Conservation (phyloP, 2,888 invertebrate species). For the Blastobasis adustella region DNA sequence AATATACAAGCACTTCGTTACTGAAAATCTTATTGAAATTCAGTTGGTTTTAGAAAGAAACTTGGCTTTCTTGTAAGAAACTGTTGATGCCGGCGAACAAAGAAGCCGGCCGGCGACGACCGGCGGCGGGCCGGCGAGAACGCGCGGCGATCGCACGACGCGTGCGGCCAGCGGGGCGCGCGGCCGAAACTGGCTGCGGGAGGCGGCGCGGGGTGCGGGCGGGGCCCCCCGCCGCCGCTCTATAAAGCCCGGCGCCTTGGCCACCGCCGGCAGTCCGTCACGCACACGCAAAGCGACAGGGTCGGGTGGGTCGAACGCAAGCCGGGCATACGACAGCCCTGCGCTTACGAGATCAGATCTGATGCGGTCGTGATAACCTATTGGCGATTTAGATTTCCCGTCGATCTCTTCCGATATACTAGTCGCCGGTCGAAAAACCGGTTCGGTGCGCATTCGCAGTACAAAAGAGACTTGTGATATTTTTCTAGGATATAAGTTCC, state of each 20-base stretch:
- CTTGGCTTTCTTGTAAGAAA: too few relatives aligned
- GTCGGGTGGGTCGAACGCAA: slow-evolving; percentile 64
- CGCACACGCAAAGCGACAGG: slow-evolving; percentile 64
- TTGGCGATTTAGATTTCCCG: slow-evolving; percentile 56
- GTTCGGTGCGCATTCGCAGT: slow-evolving; percentile 67
- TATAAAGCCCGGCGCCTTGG: slow-evolving; percentile 63
- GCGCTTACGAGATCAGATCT: slow-evolving; percentile 73
- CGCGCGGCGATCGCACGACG: slow-evolving; percentile 41
- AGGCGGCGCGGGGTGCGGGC: slow-evolving; percentile 58
- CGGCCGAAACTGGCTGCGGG: slow-evolving; percentile 54
- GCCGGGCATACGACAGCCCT: slow-evolving; percentile 68
- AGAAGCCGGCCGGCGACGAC: slow-evolving; percentile 62
- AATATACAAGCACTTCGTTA: too few relatives aligned
- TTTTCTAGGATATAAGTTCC: slow-evolving; percentile 67
- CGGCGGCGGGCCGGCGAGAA: slow-evolving; percentile 35
- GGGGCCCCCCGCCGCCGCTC: slow-evolving; percentile 50
- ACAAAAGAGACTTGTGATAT: slow-evolving; percentile 75
- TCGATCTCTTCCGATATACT: slow-evolving; percentile 63
- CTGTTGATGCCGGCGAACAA: slow-evolving; percentile 37
- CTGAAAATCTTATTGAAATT: too few relatives aligned
- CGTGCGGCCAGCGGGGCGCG: slow-evolving; percentile 44
- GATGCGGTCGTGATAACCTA: slow-evolving; percentile 63
- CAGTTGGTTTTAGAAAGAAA: too few relatives aligned
- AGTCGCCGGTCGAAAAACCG: slow-evolving; percentile 59
- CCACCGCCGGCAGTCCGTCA: slow-evolving; percentile 70